A percentile compares a stretch with the other conserved stretches of the same genome.
Conservation (phyloP, 2,888 invertebrate species). For the Cylindroiulus punctatus region DNA sequence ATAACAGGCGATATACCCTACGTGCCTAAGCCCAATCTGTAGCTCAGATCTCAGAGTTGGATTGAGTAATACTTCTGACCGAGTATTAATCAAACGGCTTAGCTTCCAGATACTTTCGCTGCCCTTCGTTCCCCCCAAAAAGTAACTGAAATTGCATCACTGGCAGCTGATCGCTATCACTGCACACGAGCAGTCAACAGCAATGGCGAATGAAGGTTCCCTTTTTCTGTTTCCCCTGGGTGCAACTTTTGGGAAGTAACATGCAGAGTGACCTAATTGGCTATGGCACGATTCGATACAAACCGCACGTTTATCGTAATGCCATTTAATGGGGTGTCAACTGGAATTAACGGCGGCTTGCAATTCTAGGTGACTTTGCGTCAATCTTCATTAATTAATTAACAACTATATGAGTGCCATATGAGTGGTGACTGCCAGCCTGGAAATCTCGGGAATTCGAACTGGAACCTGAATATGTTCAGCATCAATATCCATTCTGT, state of each 20-base stretch:
- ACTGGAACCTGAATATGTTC: no score
- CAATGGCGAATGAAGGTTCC: not conserved
- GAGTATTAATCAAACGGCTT: not conserved
- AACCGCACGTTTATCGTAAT: slow-evolving; percentile 35
- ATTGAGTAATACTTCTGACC: slow-evolving; percentile 11
- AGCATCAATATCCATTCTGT: no score
- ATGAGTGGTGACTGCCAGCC: no score
- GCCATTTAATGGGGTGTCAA: slow-evolving; percentile 29
- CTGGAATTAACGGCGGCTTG: not conserved
- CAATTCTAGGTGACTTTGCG: not conserved
- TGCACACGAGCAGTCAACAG: not conserved
- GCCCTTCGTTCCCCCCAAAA: no score
- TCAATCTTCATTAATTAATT: no score
- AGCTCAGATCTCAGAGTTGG: not conserved
- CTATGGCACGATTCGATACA: slow-evolving; percentile 42
- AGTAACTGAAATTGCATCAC: slow-evolving; percentile 30
- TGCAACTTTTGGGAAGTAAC: not conserved
- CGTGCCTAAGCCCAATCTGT: slow-evolving; percentile 13
- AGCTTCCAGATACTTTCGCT: not conserved
- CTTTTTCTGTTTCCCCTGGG: not conserved
- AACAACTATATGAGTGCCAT: no score
- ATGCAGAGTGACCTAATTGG: slow-evolving; percentile 37
- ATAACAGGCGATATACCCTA: not conserved
- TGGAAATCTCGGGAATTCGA: no score
- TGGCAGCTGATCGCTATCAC: slow-evolving; percentile 20